Evolutionary conservation across 2,888 invertebrate species (phyloP), one percentile per base, ranked within the genome.

Genomic region (Meiosimyza decipiens): DNA sequence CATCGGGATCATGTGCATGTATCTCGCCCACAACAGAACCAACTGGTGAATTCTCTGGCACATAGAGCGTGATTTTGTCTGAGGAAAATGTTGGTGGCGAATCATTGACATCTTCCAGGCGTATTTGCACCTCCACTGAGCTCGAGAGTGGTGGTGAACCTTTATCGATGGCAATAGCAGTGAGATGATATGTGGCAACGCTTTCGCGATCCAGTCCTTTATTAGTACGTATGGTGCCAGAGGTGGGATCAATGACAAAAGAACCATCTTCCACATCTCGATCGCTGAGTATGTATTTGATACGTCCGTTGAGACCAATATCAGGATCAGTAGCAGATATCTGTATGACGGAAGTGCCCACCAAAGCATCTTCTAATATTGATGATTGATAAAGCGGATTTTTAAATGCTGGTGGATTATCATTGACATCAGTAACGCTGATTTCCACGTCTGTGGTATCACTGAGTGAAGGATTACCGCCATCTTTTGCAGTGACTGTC

Each of bases 371-470:
- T 86, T 97, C 97, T 73, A 93, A 90, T 28, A 97, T 93, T 6
- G 91, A 92, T 0, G 95, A 94, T 18, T 92, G 92, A 81, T 97
- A 97, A 5, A 93, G 89, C 0, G 93, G 90, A 75, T 93, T 93
- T 78, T 93, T 93, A 86, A 98, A 98, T 0, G 91, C 89, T 0
- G 98, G 98, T 6, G 94, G 91, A 83, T 98, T 97, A 83, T 99
- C 99, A 84, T 99, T 99, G 0, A 98, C 96, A 84, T 99, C 99
- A 0, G 94, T 94, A 0, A 99, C 93, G 0, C 95, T 93, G 78
- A 99, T 96, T 85, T 98, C 97, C 0, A 99, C 94, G 81, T 97
- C 97, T 0, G 98, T 98, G 0, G 96, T 97, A 82, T 98, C 98
- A 1, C 95, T 94, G 16, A 97, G 88, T 0, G 96, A 92, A 0